Percentiles rank a stretch among this genome's conserved stretches.
These are phyloP conservation scores for Cyanoderma ruficeps DNA, from an alignment of 2,113 vertebrate species.

Conservation along the genomic window DNA sequence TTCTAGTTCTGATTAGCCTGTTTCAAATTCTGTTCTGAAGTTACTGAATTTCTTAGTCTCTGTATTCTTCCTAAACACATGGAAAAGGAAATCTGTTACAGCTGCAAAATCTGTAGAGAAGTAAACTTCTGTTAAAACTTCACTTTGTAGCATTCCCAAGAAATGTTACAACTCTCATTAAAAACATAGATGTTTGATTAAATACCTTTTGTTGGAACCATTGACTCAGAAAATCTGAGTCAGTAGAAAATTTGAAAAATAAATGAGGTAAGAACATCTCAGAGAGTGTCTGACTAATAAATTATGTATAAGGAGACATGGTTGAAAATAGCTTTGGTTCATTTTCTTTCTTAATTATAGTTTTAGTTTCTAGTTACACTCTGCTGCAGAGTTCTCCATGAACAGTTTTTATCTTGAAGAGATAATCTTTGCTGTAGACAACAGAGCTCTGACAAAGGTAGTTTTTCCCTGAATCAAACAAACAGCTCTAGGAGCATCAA, in stretches of 20 bases:
- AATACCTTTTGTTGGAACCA: not conserved
- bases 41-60: not conserved
- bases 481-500: not conserved
- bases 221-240: constrained; percentile 3
- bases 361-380: not conserved
- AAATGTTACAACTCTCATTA: not conserved
- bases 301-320: not conserved
- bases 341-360: not conserved
- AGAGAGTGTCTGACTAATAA: not conserved
- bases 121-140: not conserved
- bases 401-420: not conserved
- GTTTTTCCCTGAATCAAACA: not conserved
- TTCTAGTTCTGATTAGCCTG: not conserved
- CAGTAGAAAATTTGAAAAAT: not conserved
- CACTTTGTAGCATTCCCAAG: not conserved
- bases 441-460: not conserved
- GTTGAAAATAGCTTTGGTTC: not conserved
- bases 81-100: not conserved
- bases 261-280: not conserved
- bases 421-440: not conserved
- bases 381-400: not conserved
- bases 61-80: not conserved
- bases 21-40: not conserved
- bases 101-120: not conserved
- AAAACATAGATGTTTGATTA: not conserved